Evolutionary conservation across 2,888 invertebrate genomes (phyloP).

Genomic region (Cataglyphis livida): DNA sequence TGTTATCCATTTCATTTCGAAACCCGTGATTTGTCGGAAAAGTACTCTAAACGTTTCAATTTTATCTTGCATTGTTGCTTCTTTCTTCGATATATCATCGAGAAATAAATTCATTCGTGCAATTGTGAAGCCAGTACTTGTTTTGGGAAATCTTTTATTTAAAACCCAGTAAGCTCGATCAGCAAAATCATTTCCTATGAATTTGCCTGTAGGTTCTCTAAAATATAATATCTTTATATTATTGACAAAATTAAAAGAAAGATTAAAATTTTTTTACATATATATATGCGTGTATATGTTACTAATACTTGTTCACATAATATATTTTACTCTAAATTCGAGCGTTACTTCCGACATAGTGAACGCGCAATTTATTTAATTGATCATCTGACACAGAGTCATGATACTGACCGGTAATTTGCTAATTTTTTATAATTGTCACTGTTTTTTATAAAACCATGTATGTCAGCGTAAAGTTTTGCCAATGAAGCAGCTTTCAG

Average conservation of each 20-base stretch:
- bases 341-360: not conserved
- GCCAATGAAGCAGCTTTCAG: conserved; percentile 93
- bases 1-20: conserved; percentile 96
- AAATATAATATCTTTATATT: conserved; percentile 63
- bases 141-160: conserved; percentile 86
- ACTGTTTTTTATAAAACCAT: conserved; percentile 91
- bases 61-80: conserved; percentile 88
- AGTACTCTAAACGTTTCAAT: conserved; percentile 90
- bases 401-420: conserved; percentile 31
- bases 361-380: not conserved
- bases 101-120: conserved; percentile 91
- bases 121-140: conserved; percentile 87
- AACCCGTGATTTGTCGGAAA: conserved; percentile 89
- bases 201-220: conserved; percentile 86
- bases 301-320: not conserved
- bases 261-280: not conserved
- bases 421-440: conserved; percentile 80
- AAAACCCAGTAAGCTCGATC: conserved; percentile 92
- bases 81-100: conserved; percentile 90
- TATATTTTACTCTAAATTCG: not conserved
- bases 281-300: not conserved
- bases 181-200: conserved; percentile 91
- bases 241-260: not conserved
- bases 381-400: not conserved
- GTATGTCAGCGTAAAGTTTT: conserved; percentile 90